These are phyloP conservation scores for Willisornis vidua DNA, from an alignment of 2,113 vertebrate genomes.

Conservation along the genomic window DNA sequence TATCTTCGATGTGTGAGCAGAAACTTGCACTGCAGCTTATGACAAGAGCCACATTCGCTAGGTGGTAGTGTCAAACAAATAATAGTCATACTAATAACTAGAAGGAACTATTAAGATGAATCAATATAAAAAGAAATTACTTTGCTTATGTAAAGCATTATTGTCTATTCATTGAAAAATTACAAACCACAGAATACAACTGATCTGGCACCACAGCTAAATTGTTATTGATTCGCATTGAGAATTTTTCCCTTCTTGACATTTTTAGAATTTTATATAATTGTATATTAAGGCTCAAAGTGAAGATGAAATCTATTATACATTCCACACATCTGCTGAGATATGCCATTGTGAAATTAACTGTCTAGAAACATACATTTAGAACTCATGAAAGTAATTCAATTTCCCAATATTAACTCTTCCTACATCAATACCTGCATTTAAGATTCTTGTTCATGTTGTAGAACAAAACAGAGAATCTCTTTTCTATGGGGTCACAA, in stretches of 20 bases:
- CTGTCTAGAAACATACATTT: slow-evolving; percentile 35
- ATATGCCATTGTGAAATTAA: slow-evolving; percentile 66
- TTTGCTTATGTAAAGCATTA: slow-evolving; percentile 50
- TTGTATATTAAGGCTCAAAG: slow-evolving; percentile 18
- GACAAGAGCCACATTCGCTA: not conserved
- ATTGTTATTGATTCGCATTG: slow-evolving; percentile 74
- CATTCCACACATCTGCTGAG: slow-evolving; percentile 46
- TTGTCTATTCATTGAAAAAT: slow-evolving; percentile 67
- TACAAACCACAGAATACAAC: slow-evolving; percentile 56
- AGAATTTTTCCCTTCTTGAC: slow-evolving; percentile 33
- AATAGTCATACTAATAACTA: not conserved
- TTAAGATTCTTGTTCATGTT: not conserved
- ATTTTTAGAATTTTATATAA: slow-evolving; percentile 54
- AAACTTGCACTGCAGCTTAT: not conserved
- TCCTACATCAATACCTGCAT: slow-evolving; percentile 30
- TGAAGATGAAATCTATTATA: slow-evolving; percentile 47
- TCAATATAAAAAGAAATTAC: slow-evolving; percentile 54
- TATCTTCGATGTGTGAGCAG: fast-evolving
- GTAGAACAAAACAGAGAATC: not conserved
- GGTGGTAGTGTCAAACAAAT: slow-evolving; percentile 30
- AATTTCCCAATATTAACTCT: slow-evolving; percentile 44
- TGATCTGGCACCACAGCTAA: slow-evolving; percentile 57
- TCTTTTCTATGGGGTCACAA: not conserved
- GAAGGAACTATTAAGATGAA: slow-evolving; percentile 28
- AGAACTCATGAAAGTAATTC: slow-evolving; percentile 16